Evolutionary conservation across 2,888 invertebrate genomes (phyloP), one percentile per base, ranked within the genome.

Genomic region (Limenitis camilla): DNA sequence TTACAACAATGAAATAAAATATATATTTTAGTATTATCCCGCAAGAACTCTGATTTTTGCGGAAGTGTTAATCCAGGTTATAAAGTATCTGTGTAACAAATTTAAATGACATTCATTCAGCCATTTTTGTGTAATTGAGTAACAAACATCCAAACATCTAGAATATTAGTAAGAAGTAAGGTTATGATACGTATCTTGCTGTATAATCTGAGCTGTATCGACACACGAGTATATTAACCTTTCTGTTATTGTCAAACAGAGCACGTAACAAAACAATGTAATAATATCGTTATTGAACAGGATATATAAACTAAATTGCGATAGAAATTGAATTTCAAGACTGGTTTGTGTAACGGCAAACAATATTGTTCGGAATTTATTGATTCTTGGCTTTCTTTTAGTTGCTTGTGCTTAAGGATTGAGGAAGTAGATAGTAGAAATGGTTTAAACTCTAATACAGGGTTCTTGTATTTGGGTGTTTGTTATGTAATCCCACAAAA

Each of bases 351-450:
- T 61, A 58, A 61, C 33, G 58, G 60, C 63, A 67, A 69, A 69
- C 66, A 68, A 61, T 64, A 62, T 63, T 53, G 60, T 55, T 53
- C 59, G 63, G 54, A 58, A 61, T 56, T 63, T 68, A 72, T 68
- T 68, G 66, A 61, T 63, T 64, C 61, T 59, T 59, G 53, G 55
- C 31, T 48, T 54, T 44, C 38, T 46, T 52, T 55, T 55, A 52
- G 41, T 47, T 58, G 36, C 29, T 45, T 36, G 8, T 9, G 36
- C 6, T 19, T 45, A 11, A 30, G 9, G 30, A 38, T 36, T 36
- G 45, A 38, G 30, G 5, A 45, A 9, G 5, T 9, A 35, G 8
- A 30, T n/a, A 19, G 5, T 45, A 38, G 8, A 45, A 38, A 11
- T 45, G 36, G 30, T 36, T 2, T 19, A 3, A 19, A 19, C 19